Evolutionary conservation across 2,888 invertebrate species (phyloP), one percentile per base, ranked within the genome.

Genomic region (Lasius platythorax): DNA sequence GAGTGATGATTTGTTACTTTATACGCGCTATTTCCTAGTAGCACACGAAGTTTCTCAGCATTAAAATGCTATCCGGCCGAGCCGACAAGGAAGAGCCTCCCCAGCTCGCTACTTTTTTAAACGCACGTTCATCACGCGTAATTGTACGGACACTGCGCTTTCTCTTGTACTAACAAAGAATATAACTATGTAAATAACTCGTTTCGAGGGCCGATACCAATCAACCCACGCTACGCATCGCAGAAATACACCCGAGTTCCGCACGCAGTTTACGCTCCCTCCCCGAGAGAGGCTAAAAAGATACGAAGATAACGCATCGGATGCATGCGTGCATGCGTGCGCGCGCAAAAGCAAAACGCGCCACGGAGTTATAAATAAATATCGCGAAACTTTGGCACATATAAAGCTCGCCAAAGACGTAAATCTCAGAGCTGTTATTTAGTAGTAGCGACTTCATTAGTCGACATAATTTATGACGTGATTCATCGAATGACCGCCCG

Each of bases 371-470:
- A 87, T 93, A 91, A 91, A 93, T 93, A 92, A 92, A 90, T 53
- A 53, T 89, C 88, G 58, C 70, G 74, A 78, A 84, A 87, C 89
- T 85, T 92, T 84, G 81, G 86, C 81, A 88, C 18, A 18, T 78
- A 88, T 74, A 86, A 70, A 67, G 75, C 87, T 92, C 89, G 89
- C 89, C 90, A 90, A 72, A 87, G 84, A 83, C 86, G 91, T 92
- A 91, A 92, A 93, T 93, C 92, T 91, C 85, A 87, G 81, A 89
- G 87, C 87, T 85, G 86, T 87, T 89, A 89, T 91, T 87, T 89
- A 86, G 78, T 88, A 88, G 87, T 89, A 91, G 91, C 93, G 91
- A 93, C 93, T 93, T 93, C 92, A 93, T 93, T 93, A 93, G 91
- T 86, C 85, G 88, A 89, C 89, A 88, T 93, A 91, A 93, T 93